Base-by-base conservation (phyloP, 1,140 invertebrate species). In the Nebria ingens region DNA sequence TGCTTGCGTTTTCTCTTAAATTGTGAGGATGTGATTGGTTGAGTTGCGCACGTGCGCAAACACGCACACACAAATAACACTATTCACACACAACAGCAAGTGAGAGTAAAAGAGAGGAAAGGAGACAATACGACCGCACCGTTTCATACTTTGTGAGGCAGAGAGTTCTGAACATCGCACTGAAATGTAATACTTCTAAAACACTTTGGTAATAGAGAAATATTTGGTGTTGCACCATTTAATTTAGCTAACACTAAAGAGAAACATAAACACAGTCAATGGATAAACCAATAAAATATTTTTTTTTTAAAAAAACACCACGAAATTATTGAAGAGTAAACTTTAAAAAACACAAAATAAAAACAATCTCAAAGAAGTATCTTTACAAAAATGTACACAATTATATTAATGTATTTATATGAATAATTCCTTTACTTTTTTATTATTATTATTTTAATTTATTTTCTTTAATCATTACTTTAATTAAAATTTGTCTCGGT, bases 371-470 rank as follows among this genome's bases (percentile, higher is more conserved):
- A 11, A 67, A 64, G 51, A 63, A 66, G 65, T 68, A 68, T 68
- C n/a, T 63, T 68, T 70, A 70, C 68, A 70, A 70, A 70, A 70
- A 70, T 70, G 66, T 70, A 70, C 68, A 69, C 65, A 68, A 65
- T 68, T 63, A 65, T 65, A 61, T 66, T 66, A 67, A 65, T 66
- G 62, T 65, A 66, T 61, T 67, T 62, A 58, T 62, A 55, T 61
- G 64, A 64, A 61, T 68, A 64, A 67, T 66, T 54, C 3, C 11
- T 54, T 38, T 29, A 15, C 19, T 56, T 51, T 56, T 15, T 21
- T 21, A 23, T 56, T 56, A 49, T 21, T 58, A 21, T 42, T 13
- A n/a, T n/a, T n/a, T n/a, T n/a, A n/a, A n/a, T n/a, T n/a, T n/a
- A n/a, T 54, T 58, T 55, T 42, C 53, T 55, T 58, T 58, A n/a